Percentiles rank a stretch among this genome's conserved stretches.
phyloP scores from a whole-genome alignment of 2,888 invertebrate species.

The Vesta saturnalis region DNA sequence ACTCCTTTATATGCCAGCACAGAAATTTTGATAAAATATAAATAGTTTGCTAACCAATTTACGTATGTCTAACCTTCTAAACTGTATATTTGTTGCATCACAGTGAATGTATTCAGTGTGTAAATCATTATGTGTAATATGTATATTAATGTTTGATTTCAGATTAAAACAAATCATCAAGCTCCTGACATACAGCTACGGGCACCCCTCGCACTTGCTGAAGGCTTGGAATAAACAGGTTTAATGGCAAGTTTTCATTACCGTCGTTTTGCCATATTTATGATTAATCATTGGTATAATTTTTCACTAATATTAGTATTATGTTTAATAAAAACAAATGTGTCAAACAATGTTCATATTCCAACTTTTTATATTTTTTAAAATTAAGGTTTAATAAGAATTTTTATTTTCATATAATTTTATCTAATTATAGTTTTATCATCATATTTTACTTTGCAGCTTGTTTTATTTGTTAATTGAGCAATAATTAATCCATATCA shows the following conservation, averaged over 20 bases:
- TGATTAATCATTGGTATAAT: constrained; percentile 37
- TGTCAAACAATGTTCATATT: background rate
- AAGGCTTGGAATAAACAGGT: constrained; percentile 53
- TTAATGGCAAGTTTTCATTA: constrained; percentile 36
- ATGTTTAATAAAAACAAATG: background rate
- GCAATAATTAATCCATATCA: constrained; percentile 10
- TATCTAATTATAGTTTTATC: background rate
- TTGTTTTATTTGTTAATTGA: background rate
- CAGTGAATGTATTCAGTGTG: no score
- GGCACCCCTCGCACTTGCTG: constrained; percentile 60
- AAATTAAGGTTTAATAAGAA: background rate
- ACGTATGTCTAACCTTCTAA: background rate
- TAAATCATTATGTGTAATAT: background rate
- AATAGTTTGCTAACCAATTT: no score
- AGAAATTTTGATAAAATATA: no score
- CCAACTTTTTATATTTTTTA: constrained; percentile 8
- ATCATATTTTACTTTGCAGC: background rate
- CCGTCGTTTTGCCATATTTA: constrained; percentile 41
- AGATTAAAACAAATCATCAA: constrained; percentile 56
- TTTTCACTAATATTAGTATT: constrained; percentile 29
- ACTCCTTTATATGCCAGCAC: no score
- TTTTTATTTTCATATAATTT: background rate
- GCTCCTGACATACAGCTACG: constrained; percentile 57
- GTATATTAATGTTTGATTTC: constrained; percentile 42
- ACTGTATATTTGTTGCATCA: no score